These are phyloP conservation scores for Carlito syrichta DNA, from an alignment of 2,113 vertebrate species.

Conservation along the genomic window DNA sequence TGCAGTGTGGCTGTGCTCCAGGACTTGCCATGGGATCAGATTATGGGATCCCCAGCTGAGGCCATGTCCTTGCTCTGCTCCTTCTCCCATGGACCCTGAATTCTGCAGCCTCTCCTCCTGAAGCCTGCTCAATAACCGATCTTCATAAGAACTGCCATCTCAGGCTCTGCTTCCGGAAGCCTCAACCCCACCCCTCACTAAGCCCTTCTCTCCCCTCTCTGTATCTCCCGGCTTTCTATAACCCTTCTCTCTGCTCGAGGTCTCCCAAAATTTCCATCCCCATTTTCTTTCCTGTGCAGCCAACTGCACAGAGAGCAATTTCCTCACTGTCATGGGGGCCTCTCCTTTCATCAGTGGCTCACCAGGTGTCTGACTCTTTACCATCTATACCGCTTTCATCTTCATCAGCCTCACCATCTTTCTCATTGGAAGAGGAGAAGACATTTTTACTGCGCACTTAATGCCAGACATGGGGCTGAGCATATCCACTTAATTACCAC, in stretches of 20 bases:
- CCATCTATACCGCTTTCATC: no score
- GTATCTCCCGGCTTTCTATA: neutral
- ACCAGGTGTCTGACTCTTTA: no score
- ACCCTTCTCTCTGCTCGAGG: neutral
- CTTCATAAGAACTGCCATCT: fast-evolving
- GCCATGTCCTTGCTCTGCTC: neutral
- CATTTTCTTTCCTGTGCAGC: neutral
- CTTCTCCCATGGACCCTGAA: fast-evolving
- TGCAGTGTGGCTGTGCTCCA: neutral
- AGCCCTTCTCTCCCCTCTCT: neutral
- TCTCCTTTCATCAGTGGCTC: neutral
- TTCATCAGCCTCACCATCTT: neutral
- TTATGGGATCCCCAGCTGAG: neutral
- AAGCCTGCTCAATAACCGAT: neutral
- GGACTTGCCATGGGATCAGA: neutral
- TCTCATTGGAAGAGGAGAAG: neutral
- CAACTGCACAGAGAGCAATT: neutral
- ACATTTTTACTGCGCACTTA: neutral
- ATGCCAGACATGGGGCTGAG: neutral
- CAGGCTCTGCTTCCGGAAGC: neutral
- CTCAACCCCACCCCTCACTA: neutral
- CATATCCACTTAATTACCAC: neutral
- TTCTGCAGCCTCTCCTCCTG: neutral
- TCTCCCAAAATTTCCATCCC: neutral
- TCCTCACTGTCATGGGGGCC: neutral